Percentiles rank a stretch among this genome's conserved stretches.
phyloP scores from a whole-genome alignment of 2,888 invertebrate species.

The Eulithis testata region DNA sequence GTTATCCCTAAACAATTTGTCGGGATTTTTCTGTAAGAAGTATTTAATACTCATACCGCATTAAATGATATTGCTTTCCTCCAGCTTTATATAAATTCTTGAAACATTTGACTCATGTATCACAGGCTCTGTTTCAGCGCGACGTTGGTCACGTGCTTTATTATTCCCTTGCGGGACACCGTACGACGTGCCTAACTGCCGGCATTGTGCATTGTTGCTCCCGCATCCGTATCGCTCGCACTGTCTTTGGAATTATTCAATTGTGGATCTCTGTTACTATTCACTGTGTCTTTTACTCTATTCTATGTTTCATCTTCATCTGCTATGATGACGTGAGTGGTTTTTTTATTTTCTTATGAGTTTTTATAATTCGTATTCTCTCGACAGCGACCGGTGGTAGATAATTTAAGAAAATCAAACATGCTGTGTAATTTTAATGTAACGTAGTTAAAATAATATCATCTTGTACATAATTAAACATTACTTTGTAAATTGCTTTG shows the following conservation, averaged over 20 bases:
- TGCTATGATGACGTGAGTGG: conserved; percentile 32
- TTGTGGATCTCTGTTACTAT: conserved; percentile 24
- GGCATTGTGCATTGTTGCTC: conserved; percentile 35
- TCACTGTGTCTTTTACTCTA: conserved; percentile 16
- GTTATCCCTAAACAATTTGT: neutral
- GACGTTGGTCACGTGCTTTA: conserved; percentile 34
- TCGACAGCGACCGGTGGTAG: neutral
- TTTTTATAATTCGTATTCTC: neutral
- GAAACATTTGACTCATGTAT: conserved; percentile 20
- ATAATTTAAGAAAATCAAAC: no score
- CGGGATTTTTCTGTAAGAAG: neutral
- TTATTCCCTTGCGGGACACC: conserved; percentile 32
- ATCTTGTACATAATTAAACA: conserved; percentile 5
- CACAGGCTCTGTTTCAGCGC: conserved; percentile 26
- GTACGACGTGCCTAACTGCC: conserved; percentile 13
- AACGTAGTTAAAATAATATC: no score
- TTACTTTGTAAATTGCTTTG: conserved; percentile 4
- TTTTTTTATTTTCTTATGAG: neutral
- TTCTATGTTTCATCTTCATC: conserved; percentile 15
- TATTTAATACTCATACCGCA: neutral
- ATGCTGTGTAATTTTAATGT: no score
- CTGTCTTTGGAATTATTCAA: conserved; percentile 22
- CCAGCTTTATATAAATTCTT: conserved; percentile 1
- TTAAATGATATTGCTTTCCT: neutral
- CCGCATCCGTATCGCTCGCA: conserved; percentile 27